Evolutionary conservation across 1,140 invertebrate genomes (phyloP).

Genomic region (Arion vulgaris): DNA sequence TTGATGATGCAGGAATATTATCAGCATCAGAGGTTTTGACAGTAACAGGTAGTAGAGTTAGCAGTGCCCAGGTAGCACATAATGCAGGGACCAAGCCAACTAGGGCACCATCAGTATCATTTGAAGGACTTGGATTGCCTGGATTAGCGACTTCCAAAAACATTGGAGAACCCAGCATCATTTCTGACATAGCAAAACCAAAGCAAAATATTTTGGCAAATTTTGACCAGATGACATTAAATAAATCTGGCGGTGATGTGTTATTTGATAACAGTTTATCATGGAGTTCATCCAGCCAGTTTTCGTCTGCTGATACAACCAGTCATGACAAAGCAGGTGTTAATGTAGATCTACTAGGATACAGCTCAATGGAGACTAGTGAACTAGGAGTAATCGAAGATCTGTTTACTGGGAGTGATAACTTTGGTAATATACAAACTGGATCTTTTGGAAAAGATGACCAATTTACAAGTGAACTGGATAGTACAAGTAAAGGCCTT

Average conservation of each 20-base stretch:
- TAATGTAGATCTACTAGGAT: background rate
- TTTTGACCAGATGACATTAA: background rate
- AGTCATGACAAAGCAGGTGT: background rate
- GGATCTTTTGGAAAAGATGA: background rate
- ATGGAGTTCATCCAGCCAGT: background rate
- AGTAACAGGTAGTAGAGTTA: background rate
- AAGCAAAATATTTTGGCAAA: background rate
- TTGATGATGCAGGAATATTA: too few relatives aligned
- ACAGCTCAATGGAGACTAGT: background rate
- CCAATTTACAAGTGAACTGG: background rate
- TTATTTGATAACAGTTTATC: background rate
- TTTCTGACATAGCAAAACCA: background rate
- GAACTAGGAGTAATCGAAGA: background rate
- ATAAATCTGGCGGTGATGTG: background rate
- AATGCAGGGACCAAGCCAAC: background rate
- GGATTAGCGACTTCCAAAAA: background rate
- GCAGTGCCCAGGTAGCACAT: background rate
- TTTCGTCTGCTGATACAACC: background rate
- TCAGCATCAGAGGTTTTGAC: background rate
- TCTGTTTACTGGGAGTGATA: background rate
- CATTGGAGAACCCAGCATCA: background rate
- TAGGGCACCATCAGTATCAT: background rate
- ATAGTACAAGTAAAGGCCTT: background rate
- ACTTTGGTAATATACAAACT: background rate
- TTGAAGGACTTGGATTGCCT: background rate